These are phyloP conservation scores for Montipora foliosa DNA, from an alignment of 64 coral and sea anemone genomes.

Conservation along the genomic window DNA sequence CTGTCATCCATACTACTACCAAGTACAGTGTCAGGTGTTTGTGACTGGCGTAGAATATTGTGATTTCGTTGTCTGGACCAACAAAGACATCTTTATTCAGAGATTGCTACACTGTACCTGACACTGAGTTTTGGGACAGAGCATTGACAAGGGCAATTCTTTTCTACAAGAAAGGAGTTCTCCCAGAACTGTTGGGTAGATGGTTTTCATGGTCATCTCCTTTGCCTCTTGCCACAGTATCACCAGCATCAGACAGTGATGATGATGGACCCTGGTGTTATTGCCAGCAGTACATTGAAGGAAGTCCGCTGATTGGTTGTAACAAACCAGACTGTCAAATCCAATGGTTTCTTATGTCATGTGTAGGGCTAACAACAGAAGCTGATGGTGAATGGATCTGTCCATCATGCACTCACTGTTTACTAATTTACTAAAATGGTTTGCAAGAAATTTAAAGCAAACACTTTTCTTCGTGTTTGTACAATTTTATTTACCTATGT, in stretches of 20 bases:
- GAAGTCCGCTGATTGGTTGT: slow-evolving; percentile 35
- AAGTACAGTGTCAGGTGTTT: no score
- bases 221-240: background rate
- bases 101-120: slow-evolving; percentile 10
- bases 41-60: no score
- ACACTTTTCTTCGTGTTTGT: no score
- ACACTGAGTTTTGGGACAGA: slow-evolving; percentile 28
- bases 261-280: slow-evolving; percentile 46
- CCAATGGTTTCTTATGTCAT: slow-evolving; percentile 59
- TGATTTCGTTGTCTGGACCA: no score
- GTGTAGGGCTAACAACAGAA: slow-evolving; percentile 28
- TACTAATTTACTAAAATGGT: no score
- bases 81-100: slow-evolving; percentile 38
- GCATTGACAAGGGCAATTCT: background rate
- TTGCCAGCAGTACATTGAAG: slow-evolving; percentile 47
- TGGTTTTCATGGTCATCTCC: slow-evolving; percentile 23
- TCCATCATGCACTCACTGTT: background rate
- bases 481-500: no score
- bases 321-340: slow-evolving; percentile 45
- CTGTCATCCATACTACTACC: no score
- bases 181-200: slow-evolving; percentile 49
- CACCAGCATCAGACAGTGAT: background rate
- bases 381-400: slow-evolving; percentile 58
- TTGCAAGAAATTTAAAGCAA: no score
- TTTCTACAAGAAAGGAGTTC: slow-evolving; percentile 31